Conservation (phyloP, 2,113 vertebrate species). For the Colaptes auratus region DNA sequence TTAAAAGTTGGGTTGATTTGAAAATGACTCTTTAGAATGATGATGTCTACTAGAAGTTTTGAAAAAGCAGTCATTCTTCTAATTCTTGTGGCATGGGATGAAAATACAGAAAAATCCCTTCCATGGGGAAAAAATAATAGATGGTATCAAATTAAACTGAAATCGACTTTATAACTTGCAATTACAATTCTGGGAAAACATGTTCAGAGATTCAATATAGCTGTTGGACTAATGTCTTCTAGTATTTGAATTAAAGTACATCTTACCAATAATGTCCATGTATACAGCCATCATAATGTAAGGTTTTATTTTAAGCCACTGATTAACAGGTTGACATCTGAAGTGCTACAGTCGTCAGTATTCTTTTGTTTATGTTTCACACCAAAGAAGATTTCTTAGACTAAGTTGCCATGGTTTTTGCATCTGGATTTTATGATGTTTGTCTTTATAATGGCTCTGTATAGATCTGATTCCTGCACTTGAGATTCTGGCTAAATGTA, state of each 20-base stretch:
- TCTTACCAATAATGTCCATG: background rate
- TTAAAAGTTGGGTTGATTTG: background rate
- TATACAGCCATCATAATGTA: background rate
- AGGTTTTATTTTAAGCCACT: background rate
- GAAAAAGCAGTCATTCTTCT: background rate
- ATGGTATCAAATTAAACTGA: background rate
- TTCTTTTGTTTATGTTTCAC: slow-evolving; percentile 59
- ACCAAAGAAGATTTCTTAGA: slow-evolving; percentile 72
- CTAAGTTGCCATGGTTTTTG: slow-evolving; percentile 62
- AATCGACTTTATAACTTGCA: background rate
- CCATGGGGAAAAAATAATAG: background rate
- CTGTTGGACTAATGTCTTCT: background rate
- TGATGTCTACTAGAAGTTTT: background rate
- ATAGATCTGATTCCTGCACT: slow-evolving; percentile 34
- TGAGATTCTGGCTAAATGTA: slow-evolving; percentile 51
- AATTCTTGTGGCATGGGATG: background rate
- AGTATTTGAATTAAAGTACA: background rate
- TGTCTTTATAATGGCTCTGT: slow-evolving; percentile 57
- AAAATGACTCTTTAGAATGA: background rate
- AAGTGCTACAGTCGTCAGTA: background rate
- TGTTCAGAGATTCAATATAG: background rate
- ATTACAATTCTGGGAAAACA: background rate
- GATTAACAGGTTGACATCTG: background rate
- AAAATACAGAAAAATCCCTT: slow-evolving; percentile 10
- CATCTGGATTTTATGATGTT: slow-evolving; percentile 76